Evolutionary conservation across 2,888 invertebrate species (phyloP), one percentile per base, ranked within the genome.

Genomic region (Acronicta leporina): DNA sequence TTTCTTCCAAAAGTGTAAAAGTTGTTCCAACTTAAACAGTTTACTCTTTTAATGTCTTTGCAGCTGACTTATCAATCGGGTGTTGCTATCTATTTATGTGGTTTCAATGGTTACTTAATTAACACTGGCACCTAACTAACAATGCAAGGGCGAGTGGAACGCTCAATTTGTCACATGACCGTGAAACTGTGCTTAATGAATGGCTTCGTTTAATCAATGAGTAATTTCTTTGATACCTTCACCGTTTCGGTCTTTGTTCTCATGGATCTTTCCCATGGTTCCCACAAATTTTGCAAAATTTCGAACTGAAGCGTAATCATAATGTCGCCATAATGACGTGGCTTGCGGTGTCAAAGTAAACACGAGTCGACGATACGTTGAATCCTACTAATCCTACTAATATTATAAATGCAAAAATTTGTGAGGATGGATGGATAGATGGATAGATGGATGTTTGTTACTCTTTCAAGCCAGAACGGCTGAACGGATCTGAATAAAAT

Each of bases 111-210:
- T 33, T 35, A 35, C 30, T 30, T 30, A 27, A 44, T n/a, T 25
- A 30, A 15, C 30, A 57, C 7, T 49, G 38, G 14, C 35, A 46
- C 11, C n/a, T 11, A 45, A 15, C 9, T 25, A 45, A 73, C 73
- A 76, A 73, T 59, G 73, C 68, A 75, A 73, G 77, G 73, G 60
- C 73, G 14, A 56, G 33, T 13, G 55, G 8, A 45, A 15, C 45
- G 48, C n/a, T 8, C 27, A 43, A 47, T 59, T 62, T 42, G 69
- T 64, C 56, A 71, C 63, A 58, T 45, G 73, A 14, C 73, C 73
- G 61, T 69, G 62, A 69, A 51, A 33, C 25, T 0, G 10, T 35
- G 46, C 30, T 33, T 56, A 42, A 60, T 60, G 45, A 52, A 33
- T 14, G 40, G 10, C 40, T 56, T 33, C 42, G 25, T 9, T 27